Evolutionary conservation across 2,888 invertebrate species (phyloP), one percentile per base, ranked within the genome.

Genomic region (Morpho deidamia): DNA sequence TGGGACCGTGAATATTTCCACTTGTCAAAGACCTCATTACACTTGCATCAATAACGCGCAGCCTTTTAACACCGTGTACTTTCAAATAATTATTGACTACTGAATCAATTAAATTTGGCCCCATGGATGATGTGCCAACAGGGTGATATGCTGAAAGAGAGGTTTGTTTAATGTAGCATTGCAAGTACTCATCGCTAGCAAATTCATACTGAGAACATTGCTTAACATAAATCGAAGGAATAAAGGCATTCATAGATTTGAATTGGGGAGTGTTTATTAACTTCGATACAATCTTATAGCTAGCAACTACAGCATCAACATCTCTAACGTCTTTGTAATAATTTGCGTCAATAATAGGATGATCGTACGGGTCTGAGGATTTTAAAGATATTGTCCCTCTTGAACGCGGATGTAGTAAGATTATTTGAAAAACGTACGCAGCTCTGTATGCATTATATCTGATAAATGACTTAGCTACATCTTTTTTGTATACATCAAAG

Each of bases 1-100:
- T 90, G 0, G 95, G 94, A 0, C 93, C 95, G 70, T 95, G 95
- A 0, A 94, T 95, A 71, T 96, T 96, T 0, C 94, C 95, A 68
- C 94, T 95, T 0, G 93, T 90, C 45, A 94, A 91, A 2, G 76
- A 86, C 0, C 95, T 95, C 95, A 96, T 96, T 41, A 96, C 91
- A 50, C 95, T 95, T 0, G 94, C 95, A 72, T 95, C 95, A 0
- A 92, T 91, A 0, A 95, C 94, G 39, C 95, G 84, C 1, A 95
- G 78, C 9, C 92, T 92, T 11, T 83, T 73, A 0, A 94, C 83
- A 0, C 93, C 93, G 55, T 93, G 90, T 0, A 95, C 93, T 58
- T 84, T 90, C 3, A 95, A 74, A 40, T 92, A 76, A 0, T 92
- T 90, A 71, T 93, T 92, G 0, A 79, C 77, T 0, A 78, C 77